These are phyloP conservation scores for Drosophila truncata DNA, from an alignment of 1,140 invertebrate species.

Conservation along the genomic window DNA sequence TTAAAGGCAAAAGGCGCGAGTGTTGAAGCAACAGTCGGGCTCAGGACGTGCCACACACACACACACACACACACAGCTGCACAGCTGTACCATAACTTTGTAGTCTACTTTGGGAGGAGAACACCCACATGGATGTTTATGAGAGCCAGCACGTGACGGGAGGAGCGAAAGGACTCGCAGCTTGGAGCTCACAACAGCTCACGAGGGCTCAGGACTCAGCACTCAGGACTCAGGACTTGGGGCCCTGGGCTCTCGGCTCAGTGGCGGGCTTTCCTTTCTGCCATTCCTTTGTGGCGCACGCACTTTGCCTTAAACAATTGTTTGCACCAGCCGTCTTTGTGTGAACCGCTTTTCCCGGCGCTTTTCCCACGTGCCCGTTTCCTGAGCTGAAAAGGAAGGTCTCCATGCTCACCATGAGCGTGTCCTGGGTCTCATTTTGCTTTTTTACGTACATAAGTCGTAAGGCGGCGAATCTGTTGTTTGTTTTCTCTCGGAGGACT, in stretches of 20 bases:
- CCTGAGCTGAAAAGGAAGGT: conserved; percentile 15
- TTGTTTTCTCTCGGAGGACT: neutral
- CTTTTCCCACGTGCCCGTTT: conserved; percentile 56
- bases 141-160: conserved; percentile 60
- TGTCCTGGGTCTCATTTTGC: conserved; percentile 51
- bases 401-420: neutral
- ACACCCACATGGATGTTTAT: conserved; percentile 40
- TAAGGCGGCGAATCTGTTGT: conserved; percentile 37
- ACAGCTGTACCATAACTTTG: conserved; percentile 49
- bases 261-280: conserved; percentile 36
- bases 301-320: conserved; percentile 75
- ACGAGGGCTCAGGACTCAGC: conserved; percentile 28
- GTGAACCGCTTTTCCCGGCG: conserved; percentile 21
- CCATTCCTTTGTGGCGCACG: conserved; percentile 44
- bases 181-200: conserved; percentile 49
- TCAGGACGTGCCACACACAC: conserved; percentile 61
- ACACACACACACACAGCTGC: conserved; percentile 5
- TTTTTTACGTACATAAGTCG: conserved; percentile 59
- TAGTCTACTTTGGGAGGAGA: conserved; percentile 51
- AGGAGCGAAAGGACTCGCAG: conserved; percentile 27
- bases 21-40: conserved; percentile 74
- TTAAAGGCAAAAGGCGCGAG: conserved; percentile 74
- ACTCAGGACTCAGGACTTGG: conserved; percentile 11
- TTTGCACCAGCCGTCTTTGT: conserved; percentile 40
- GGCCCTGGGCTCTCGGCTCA: conserved; percentile 5